These are phyloP conservation scores for Maniola jurtina DNA, from an alignment of 1,140 invertebrate species.

Conservation along the genomic window DNA sequence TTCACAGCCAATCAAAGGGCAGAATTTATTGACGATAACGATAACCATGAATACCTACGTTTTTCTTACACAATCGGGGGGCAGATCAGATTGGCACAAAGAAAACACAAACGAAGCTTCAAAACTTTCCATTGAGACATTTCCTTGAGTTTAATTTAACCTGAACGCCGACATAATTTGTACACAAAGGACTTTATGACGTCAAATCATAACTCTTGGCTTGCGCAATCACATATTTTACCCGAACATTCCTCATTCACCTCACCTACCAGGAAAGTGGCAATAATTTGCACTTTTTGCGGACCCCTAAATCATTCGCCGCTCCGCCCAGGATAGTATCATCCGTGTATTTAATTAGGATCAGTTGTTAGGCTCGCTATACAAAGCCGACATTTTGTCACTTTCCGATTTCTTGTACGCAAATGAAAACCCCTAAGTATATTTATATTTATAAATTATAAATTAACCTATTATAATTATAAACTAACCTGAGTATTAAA, in stretches of 20 bases:
- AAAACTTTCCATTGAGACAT: conserved; percentile 7
- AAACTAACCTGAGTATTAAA: no score
- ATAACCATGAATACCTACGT: no score
- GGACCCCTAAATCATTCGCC: conserved; percentile 66
- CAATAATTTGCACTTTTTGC: conserved; percentile 66
- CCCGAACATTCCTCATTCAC: conserved; percentile 9
- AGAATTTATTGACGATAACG: no score
- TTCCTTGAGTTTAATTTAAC: conserved; percentile 12
- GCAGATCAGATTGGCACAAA: not conserved
- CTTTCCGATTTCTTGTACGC: no score
- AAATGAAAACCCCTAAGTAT: no score
- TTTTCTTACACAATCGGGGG: no score
- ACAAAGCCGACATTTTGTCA: not conserved
- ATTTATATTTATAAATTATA: no score
- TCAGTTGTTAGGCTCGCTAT: conserved; percentile 38
- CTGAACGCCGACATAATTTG: not conserved
- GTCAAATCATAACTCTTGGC: conserved; percentile 26
- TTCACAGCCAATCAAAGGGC: no score
- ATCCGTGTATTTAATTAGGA: conserved; percentile 64
- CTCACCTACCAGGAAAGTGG: conserved; percentile 50
- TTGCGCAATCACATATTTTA: conserved; percentile 22
- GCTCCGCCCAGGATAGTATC: conserved; percentile 45
- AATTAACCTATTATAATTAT: no score
- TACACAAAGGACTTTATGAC: conserved; percentile 9
- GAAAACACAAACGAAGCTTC: not conserved